Evolutionary conservation across 2,113 vertebrate species (phyloP).

Genomic region (Pteruthius melanotis): DNA sequence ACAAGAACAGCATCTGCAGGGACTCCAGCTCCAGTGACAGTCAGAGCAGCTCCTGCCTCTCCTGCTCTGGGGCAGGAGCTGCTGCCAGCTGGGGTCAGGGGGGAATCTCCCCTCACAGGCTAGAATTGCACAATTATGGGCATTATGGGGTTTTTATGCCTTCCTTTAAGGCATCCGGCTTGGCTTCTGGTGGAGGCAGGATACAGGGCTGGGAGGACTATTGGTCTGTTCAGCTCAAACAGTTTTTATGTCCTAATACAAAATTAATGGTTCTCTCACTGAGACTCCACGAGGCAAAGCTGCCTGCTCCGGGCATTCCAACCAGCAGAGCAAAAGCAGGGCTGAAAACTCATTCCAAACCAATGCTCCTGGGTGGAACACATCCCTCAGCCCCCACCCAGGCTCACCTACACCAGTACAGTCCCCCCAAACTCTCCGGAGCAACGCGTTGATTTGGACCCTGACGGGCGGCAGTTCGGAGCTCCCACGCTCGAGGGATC

Average conservation of each 20-base stretch:
- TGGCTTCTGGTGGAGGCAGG: slow-evolving; percentile 17
- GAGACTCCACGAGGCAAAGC: background rate
- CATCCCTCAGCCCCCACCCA: background rate
- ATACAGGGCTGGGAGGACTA: background rate
- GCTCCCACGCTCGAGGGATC: background rate
- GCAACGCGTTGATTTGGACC: rapidly evolving
- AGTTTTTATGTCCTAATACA: slow-evolving; percentile 62
- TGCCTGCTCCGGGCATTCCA: background rate
- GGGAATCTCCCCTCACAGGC: background rate
- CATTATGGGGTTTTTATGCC: slow-evolving; percentile 48
- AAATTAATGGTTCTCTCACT: slow-evolving; percentile 42
- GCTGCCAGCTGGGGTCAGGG: slow-evolving; percentile 28
- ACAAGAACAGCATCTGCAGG: background rate
- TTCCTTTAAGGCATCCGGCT: slow-evolving; percentile 35
- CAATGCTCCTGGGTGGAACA: background rate
- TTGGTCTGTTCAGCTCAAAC: slow-evolving; percentile 9
- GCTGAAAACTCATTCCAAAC: background rate
- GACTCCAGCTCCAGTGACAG: background rate
- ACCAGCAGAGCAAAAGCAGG: background rate
- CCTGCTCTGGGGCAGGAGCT: background rate
- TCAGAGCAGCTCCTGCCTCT: slow-evolving; percentile 35
- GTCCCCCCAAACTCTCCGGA: background rate
- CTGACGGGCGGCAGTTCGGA: background rate
- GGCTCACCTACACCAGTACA: background rate
- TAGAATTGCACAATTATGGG: slow-evolving; percentile 3